These are phyloP conservation scores for Sphyrna mokarran DNA, from an alignment of 2,113 vertebrate genomes.

Conservation along the genomic window DNA sequence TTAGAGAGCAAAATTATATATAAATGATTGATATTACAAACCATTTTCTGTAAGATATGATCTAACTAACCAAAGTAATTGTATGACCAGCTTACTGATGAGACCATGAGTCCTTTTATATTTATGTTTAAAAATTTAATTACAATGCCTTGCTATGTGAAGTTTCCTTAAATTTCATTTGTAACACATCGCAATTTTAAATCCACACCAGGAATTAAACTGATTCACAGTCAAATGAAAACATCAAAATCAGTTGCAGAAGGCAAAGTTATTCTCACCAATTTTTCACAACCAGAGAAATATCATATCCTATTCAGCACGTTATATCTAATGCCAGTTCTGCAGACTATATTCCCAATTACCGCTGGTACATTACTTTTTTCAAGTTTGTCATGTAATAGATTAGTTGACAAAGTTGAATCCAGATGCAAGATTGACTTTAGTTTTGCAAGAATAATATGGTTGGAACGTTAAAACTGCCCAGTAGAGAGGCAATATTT, in stretches of 20 bases:
- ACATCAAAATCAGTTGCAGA: neutral
- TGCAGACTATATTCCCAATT: neutral
- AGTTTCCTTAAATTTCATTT: neutral
- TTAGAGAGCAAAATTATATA: neutral
- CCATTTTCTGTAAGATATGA: neutral
- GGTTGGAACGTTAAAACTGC: too few relatives aligned
- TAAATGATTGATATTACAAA: neutral
- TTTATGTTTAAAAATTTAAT: neutral
- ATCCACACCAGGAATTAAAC: neutral
- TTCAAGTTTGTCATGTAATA: neutral
- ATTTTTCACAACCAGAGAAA: neutral
- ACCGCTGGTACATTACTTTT: neutral
- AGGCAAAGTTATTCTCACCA: neutral
- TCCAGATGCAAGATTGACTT: neutral
- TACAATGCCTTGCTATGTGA: neutral
- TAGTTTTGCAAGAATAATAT: neutral
- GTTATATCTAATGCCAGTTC: neutral
- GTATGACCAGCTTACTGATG: neutral
- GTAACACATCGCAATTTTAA: neutral
- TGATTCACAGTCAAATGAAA: neutral
- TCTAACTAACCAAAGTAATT: neutral
- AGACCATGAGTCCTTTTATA: too few relatives aligned
- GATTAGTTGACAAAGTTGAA: neutral
- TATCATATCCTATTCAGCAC: neutral
- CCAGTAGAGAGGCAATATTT: neutral